Base-by-base conservation (phyloP, 2,888 invertebrate species). In the Lordiphosa fenestrarum region DNA sequence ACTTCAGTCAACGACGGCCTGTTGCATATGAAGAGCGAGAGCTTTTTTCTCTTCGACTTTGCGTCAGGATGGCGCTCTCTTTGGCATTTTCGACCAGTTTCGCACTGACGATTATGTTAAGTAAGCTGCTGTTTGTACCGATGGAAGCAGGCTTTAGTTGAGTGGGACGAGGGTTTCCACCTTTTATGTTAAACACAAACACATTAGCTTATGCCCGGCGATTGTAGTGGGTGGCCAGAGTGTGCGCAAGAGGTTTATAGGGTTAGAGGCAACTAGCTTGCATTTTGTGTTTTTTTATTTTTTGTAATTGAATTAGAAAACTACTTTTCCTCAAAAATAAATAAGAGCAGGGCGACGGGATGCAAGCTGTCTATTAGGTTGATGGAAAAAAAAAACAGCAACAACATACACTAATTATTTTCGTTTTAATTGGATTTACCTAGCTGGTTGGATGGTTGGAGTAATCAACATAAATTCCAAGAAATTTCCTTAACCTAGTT, bases 151-250 rank as follows among this genome's bases (percentile, higher is more conserved):
- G 30, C 7, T 41, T 66, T 36, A 13, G 23, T 10, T 25, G 7
- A 25, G 30, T 30, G 30, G 30, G 2, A 9, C 9, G n/a, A 49
- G 39, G 35, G 40, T 39, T 59, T 58, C 54, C 42, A 54, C 75
- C 69, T 60, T 57, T 83, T 83, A 66, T 75, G 76, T 59, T 71
- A 69, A 75, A 69, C 76, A 80, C 69, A 69, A 62, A 73, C 67
- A 83, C 73, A 76, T 76, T 75, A 72, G 35, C 60, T 67, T 49
- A 58, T 44, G 53, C 78, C 66, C 60, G 80, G 56, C 75, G 39
- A 55, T 62, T 68, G 60, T 65, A 65, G 61, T 56, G 57, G 56
- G 36, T 46, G 15, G 33, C 35, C 57, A 67, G 56, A 57, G 39
- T 66, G 41, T 38, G 41, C 46, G 47, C 10, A 52, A 39, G 53